Conservation (phyloP, 2,797 vertebrate genomes). For the Epinephelus awoara region DNA sequence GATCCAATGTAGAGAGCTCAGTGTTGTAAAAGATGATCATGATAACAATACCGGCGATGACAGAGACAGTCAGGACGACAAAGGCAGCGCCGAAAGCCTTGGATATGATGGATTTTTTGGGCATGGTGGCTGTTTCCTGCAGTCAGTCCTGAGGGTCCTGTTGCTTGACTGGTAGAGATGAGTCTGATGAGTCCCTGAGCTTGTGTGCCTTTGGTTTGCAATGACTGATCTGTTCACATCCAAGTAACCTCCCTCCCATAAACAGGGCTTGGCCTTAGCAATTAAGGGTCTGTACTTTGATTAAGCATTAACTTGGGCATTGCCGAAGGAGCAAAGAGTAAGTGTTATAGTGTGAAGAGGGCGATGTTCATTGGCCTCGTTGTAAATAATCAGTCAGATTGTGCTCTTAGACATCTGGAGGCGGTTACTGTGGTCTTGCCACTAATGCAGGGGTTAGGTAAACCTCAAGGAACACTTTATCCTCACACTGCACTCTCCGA, state of each 20-base stretch:
- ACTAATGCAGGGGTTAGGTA: slow-evolving; percentile 63
- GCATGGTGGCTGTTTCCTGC: slow-evolving; percentile 82
- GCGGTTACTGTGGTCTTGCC: slow-evolving; percentile 68
- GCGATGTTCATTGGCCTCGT: slow-evolving; percentile 51
- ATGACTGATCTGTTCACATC: slow-evolving; percentile 38
- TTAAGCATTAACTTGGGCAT: slow-evolving; percentile 83
- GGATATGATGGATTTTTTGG: slow-evolving; percentile 82
- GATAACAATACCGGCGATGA: slow-evolving; percentile 83
- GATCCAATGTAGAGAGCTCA: slow-evolving; percentile 54
- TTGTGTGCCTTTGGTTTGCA: slow-evolving; percentile 26
- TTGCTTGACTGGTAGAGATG: slow-evolving; percentile 21
- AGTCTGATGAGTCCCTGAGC: slow-evolving; percentile 32
- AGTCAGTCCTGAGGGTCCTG: slow-evolving; percentile 18
- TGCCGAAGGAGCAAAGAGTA: slow-evolving; percentile 69
- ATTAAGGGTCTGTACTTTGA: slow-evolving; percentile 59
- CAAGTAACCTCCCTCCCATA: slow-evolving; percentile 67
- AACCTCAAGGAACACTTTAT: slow-evolving; percentile 62
- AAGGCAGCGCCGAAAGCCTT: slow-evolving; percentile 82
- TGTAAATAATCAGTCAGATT: slow-evolving; percentile 63
- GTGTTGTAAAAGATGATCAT: slow-evolving; percentile 86
- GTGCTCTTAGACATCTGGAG: slow-evolving; percentile 79
- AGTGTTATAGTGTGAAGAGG: slow-evolving; percentile 45
- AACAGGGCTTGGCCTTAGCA: slow-evolving; percentile 67
- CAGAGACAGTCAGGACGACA: slow-evolving; percentile 77
- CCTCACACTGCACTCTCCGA: slow-evolving; percentile 35